Percentiles rank a stretch among this genome's conserved stretches.
Conservation (phyloP, 2,113 vertebrate genomes). For the Lamprotornis superbus region DNA sequence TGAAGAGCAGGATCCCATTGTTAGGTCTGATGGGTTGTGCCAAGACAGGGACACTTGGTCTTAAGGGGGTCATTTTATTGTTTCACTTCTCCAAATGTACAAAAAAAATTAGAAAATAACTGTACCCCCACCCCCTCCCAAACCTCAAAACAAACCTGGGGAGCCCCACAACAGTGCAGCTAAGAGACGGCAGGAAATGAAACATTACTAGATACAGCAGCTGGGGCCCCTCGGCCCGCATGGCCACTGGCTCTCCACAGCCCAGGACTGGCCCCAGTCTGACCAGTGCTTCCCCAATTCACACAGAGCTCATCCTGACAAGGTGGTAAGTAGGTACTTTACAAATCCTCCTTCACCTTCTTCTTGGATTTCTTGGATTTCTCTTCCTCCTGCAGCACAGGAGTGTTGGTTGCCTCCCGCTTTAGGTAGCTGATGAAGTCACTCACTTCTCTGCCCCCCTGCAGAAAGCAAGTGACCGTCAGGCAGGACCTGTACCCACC, state of each 20-base stretch:
- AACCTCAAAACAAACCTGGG: slow-evolving; percentile 72
- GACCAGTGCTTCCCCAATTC: slow-evolving; percentile 54
- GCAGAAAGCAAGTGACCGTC: slow-evolving; percentile 10
- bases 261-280: slow-evolving; percentile 35
- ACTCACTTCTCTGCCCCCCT: slow-evolving; percentile 94
- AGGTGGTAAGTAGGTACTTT: slow-evolving; percentile 45
- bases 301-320: slow-evolving; percentile 55
- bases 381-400: slow-evolving; percentile 85
- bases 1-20: background rate
- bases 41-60: background rate
- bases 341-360: slow-evolving; percentile 85
- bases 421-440: slow-evolving; percentile 96
- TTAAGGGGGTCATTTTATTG: slow-evolving; percentile 80
- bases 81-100: slow-evolving; percentile 82
- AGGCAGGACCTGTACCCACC: background rate
- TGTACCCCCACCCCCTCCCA: slow-evolving; percentile 53
- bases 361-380: slow-evolving; percentile 92
- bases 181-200: slow-evolving; percentile 71
- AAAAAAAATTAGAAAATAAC: slow-evolving; percentile 85
- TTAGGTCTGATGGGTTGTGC: background rate
- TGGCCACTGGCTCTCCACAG: slow-evolving; percentile 30
- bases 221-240: slow-evolving; percentile 44
- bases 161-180: slow-evolving; percentile 77
- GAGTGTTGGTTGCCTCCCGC: slow-evolving; percentile 85
- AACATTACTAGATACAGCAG: slow-evolving; percentile 71